These are phyloP conservation scores for Pomacea canaliculata DNA, from an alignment of 2,888 invertebrate genomes.

Conservation along the genomic window DNA sequence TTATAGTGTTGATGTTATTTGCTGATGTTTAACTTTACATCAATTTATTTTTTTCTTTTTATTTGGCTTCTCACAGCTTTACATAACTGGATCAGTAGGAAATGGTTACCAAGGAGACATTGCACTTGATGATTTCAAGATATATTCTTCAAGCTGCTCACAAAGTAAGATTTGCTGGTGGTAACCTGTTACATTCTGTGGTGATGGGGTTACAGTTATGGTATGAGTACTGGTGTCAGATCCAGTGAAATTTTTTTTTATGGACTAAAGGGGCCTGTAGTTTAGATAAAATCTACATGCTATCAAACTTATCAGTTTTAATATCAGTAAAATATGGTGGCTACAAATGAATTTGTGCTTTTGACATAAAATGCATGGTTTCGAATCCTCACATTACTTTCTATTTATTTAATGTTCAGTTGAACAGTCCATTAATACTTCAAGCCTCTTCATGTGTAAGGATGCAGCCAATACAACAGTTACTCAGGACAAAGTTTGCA, in stretches of 20 bases:
- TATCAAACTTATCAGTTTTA: no score
- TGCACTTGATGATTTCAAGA: constrained; percentile 62
- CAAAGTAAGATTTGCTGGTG: constrained; percentile 32
- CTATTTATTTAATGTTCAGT: constrained; percentile 4
- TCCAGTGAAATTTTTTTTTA: no score
- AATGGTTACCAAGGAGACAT: constrained; percentile 54
- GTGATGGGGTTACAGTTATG: neutral
- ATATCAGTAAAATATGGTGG: no score
- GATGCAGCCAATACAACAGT: constrained; percentile 48
- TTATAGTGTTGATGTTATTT: no score
- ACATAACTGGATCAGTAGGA: constrained; percentile 57
- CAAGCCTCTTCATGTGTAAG: constrained; percentile 44
- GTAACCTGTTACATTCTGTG: neutral
- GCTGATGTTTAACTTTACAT: no score
- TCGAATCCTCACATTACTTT: neutral
- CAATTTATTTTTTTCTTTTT: neutral
- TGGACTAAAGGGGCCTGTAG: no score
- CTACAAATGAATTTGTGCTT: no score
- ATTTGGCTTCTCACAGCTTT: constrained; percentile 41
- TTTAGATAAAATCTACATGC: no score
- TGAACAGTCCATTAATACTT: neutral
- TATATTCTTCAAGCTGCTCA: constrained; percentile 41
- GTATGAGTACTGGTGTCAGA: no score
- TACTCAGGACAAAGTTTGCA: constrained; percentile 51
- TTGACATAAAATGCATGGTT: neutral